Percentiles rank a stretch among this genome's conserved stretches.
Evolutionary conservation across 1,140 invertebrate species (phyloP).

Genomic region (Holotrichia oblita): DNA sequence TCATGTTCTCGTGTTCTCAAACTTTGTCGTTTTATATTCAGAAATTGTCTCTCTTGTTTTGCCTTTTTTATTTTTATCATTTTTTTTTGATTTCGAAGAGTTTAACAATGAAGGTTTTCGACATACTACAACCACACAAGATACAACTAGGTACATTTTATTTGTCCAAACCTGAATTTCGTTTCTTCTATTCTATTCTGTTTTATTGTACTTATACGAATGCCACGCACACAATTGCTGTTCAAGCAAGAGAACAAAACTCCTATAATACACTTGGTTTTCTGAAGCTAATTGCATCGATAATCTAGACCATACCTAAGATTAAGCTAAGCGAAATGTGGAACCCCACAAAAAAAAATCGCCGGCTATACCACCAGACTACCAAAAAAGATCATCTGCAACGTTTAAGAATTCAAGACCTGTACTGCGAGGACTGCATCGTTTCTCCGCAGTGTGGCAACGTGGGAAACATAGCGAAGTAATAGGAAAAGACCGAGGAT

Average conservation of each 20-base stretch:
- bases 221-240: not conserved
- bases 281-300: slow-evolving; percentile 20
- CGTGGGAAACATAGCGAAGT: not conserved
- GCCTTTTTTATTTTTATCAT: too few relatives aligned
- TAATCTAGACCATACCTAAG: slow-evolving; percentile 1
- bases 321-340: not conserved
- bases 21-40: too few relatives aligned
- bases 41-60: too few relatives aligned
- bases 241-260: not conserved
- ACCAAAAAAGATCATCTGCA: not conserved
- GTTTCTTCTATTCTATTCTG: not conserved
- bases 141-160: too few relatives aligned
- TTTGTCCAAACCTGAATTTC: not conserved
- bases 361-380: not conserved
- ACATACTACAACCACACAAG: too few relatives aligned
- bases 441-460: not conserved
- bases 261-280: not conserved
- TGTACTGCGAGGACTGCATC: not conserved
- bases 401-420: slow-evolving; percentile 22
- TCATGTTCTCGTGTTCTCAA: too few relatives aligned
- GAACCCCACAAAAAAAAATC: not conserved
- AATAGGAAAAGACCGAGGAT: not conserved
- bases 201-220: not conserved
- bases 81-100: too few relatives aligned
- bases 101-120: too few relatives aligned